Conservation (phyloP, 2,888 invertebrate species). For the Oscheius sp. region DNA sequence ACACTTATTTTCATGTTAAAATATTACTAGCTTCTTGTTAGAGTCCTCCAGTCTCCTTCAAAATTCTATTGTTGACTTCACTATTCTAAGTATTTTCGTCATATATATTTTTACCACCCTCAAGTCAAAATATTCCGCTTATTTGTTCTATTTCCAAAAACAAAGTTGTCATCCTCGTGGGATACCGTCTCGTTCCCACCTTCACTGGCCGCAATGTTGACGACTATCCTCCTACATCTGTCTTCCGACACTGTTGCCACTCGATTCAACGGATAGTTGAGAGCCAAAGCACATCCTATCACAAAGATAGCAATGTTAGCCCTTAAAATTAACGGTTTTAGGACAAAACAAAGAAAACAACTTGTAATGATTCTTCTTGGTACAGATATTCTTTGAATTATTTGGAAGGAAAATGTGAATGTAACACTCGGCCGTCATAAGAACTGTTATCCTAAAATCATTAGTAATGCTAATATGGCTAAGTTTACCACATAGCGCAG, state of each 20-base stretch:
- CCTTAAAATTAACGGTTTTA: conserved; percentile 22
- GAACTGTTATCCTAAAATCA: conserved; percentile 57
- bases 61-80: too few relatives aligned
- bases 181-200: too few relatives aligned
- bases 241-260: conserved; percentile 38
- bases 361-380: conserved; percentile 56
- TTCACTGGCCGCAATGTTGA: conserved; percentile 55
- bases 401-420: conserved; percentile 63
- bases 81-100: too few relatives aligned
- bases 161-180: too few relatives aligned
- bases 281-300: conserved; percentile 49
- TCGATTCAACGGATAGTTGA: conserved; percentile 64
- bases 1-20: too few relatives aligned
- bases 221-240: conserved; percentile 46
- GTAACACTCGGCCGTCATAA: conserved; percentile 66
- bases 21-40: too few relatives aligned
- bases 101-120: too few relatives aligned
- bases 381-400: conserved; percentile 61
- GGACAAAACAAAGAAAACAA: conserved; percentile 34
- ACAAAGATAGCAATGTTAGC: conserved; percentile 37
- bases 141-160: too few relatives aligned
- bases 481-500: conserved; percentile 67
- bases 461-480: too few relatives aligned
- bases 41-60: too few relatives aligned
- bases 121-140: too few relatives aligned